These are phyloP conservation scores for Lumbricus terrestris DNA, from an alignment of 2,888 invertebrate species.

Conservation along the genomic window DNA sequence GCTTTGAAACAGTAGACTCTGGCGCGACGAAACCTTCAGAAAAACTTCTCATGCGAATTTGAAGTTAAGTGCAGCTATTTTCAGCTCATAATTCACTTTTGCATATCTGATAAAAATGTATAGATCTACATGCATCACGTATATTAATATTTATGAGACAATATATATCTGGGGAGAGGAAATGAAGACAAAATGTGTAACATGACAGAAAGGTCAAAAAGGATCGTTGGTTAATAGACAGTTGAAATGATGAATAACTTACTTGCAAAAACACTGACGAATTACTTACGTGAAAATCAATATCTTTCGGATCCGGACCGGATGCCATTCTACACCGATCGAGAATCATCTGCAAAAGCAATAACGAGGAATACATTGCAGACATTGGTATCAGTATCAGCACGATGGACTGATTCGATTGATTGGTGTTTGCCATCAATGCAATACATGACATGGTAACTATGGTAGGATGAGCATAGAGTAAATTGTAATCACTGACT, in stretches of 20 bases:
- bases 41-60: too few relatives aligned
- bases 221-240: neutral
- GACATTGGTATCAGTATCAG: too few relatives aligned
- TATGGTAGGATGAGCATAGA: neutral
- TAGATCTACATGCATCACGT: too few relatives aligned
- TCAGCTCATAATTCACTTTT: too few relatives aligned
- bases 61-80: neutral
- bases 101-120: too few relatives aligned
- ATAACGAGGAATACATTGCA: neutral
- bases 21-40: too few relatives aligned
- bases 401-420: neutral
- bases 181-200: neutral
- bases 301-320: constrained; percentile 43
- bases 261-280: neutral
- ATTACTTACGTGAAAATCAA: constrained; percentile 47
- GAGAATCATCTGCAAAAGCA: constrained; percentile 48
- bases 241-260: neutral
- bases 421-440: neutral
- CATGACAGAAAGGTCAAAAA: neutral
- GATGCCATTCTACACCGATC: constrained; percentile 50
- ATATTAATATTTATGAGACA: too few relatives aligned
- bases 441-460: neutral
- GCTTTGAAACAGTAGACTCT: too few relatives aligned
- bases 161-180: neutral
- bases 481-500: neutral